These are phyloP conservation scores for Scaptomyza flava DNA, from an alignment of 2,888 invertebrate species.

Conservation along the genomic window DNA sequence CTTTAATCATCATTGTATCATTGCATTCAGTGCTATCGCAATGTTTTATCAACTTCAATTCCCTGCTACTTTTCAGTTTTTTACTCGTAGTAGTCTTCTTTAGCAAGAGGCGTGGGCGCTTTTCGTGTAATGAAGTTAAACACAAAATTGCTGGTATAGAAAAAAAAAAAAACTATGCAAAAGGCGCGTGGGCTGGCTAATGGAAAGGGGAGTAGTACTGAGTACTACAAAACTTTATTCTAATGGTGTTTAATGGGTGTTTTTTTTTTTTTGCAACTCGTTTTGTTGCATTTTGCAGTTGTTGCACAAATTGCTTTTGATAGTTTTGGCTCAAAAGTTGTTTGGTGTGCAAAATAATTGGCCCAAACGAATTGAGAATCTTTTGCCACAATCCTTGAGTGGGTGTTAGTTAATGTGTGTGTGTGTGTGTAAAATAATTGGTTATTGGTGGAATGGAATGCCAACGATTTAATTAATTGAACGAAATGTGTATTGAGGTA, in stretches of 20 bases:
- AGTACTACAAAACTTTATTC: slow-evolving; percentile 32
- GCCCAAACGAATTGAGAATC: slow-evolving; percentile 49
- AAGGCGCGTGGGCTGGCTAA: neutral
- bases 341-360: slow-evolving; percentile 65
- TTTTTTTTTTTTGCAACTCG: slow-evolving; percentile 13
- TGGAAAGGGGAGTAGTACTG: neutral
- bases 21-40: slow-evolving; percentile 43
- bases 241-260: slow-evolving; percentile 68
- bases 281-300: slow-evolving; percentile 40
- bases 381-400: slow-evolving; percentile 10
- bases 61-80: slow-evolving; percentile 19
- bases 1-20: slow-evolving; percentile 48
- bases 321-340: slow-evolving; percentile 42
- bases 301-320: slow-evolving; percentile 37
- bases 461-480: neutral
- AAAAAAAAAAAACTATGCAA: neutral
- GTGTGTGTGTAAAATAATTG: slow-evolving; percentile 48
- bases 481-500: too few species aligned
- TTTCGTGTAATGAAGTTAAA: slow-evolving; percentile 63
- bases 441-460: slow-evolving; percentile 19
- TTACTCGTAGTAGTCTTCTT: neutral
- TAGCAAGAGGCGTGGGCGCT: slow-evolving; percentile 58
- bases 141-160: neutral
- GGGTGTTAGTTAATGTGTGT: slow-evolving; percentile 24
- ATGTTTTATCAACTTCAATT: slow-evolving; percentile 36